Conservation (phyloP, 2,888 invertebrate species). For the Idaea dimidiata region DNA sequence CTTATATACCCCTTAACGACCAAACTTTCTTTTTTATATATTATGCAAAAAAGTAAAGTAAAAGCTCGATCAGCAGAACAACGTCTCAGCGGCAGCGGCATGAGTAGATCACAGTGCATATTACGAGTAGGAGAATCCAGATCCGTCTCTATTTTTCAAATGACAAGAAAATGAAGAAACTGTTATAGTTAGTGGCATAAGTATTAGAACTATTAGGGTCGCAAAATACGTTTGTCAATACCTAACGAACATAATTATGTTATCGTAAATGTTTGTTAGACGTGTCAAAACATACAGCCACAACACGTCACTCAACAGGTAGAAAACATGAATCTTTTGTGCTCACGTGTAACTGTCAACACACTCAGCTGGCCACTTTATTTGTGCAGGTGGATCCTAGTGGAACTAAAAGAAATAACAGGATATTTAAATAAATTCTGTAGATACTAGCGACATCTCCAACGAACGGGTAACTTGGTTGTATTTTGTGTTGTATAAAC, state of each 20-base stretch:
- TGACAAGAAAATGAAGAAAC: no score
- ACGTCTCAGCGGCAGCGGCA: no score
- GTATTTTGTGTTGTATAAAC: not conserved
- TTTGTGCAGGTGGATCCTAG: not conserved
- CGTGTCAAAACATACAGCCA: conserved; percentile 31
- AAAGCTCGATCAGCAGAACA: no score
- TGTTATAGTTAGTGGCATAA: no score
- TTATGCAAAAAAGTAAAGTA: no score
- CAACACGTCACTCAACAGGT: not conserved
- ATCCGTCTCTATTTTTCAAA: no score
- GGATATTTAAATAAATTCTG: not conserved
- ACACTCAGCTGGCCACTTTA: not conserved
- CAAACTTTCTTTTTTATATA: no score
- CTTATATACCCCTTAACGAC: no score
- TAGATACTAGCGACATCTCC: not conserved
- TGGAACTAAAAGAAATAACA: not conserved
- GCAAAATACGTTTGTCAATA: no score
- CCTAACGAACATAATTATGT: not conserved
- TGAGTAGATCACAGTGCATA: no score
- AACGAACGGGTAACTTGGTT: not conserved
- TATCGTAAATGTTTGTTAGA: conserved; percentile 13
- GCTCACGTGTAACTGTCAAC: conserved; percentile 20
- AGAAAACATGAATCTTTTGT: conserved; percentile 14
- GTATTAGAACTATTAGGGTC: no score
- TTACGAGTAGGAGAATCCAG: no score